Evolutionary conservation across 92 coral and sea anemone genomes (phyloP), one percentile per base, ranked within the genome.

Genomic region (Pocillopora grandis): DNA sequence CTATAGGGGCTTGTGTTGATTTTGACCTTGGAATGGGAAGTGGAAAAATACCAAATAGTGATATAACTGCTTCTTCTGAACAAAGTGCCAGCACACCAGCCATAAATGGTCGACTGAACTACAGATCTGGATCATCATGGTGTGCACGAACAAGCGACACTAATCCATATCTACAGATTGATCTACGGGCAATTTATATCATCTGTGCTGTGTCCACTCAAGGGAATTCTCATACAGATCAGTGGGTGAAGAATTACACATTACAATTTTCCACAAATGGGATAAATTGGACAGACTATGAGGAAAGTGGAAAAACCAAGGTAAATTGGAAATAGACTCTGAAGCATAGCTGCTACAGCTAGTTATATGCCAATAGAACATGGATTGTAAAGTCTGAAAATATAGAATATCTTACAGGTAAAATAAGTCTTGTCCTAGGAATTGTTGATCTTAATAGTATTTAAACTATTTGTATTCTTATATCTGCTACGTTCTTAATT

Each of bases 161-260:
- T 65, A 65, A 65, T 10, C 70, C 33, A 65, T 23, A 65, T 65
- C 70, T 65, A 65, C 70, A 65, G 70, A 65, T 65, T 65, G 33
- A 65, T 65, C 70, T 65, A 65, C 70, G n/a, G 10, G n/a, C 70
- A 20, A 33, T 65, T 65, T 33, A 65, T n/a, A 65, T 65, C 70
- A 65, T 65, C 70, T 65, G 70, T 23, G 70, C 70, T 65, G 70
- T 65, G 70, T 65, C 70, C 33, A 65, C 70, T 65, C 33, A 65
- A 65, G 70, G 70, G 35, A 65, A 65, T 65, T 65, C 70, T 65
- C 36, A 65, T 1, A 33, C 70, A 17, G 70, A 65, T 65, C 36
- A 65, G 70, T 65, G 70, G 70, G 70, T 65, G 70, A 21, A 6
- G 70, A 65, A 1, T 35, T 65, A 21, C 70, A 65, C 70, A 65